phyloP scores from a whole-genome alignment of 1,140 invertebrate genomes.

The Dreissena rostriformis region DNA sequence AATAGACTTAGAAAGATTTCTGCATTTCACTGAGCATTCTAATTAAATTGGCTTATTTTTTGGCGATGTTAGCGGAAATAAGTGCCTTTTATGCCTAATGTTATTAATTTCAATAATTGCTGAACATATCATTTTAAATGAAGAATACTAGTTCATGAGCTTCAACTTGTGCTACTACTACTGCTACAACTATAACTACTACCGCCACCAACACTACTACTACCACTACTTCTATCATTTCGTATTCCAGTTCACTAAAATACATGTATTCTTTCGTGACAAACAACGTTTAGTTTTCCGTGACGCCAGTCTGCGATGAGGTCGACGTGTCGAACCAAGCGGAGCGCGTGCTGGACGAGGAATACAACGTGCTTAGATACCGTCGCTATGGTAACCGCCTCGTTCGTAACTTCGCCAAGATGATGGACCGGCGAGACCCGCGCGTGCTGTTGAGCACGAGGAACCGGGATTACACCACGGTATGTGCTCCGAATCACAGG shows the following conservation, averaged over 20 bases:
- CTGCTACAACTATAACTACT: no score
- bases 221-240: no score
- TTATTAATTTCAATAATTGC: background rate
- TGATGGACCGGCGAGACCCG: constrained; percentile 18
- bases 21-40: no score
- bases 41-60: background rate
- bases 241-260: no score
- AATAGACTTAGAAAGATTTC: no score
- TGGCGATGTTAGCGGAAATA: background rate
- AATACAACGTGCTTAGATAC: constrained; percentile 25
- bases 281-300: constrained; percentile 7
- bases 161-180: no score
- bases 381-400: constrained; percentile 47
- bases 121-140: no score
- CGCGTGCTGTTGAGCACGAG: constrained; percentile 2
- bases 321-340: constrained; percentile 21
- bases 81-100: background rate
- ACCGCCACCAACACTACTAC: no score
- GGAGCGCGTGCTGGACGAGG: constrained; percentile 28
- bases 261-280: no score
- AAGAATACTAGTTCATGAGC: no score
- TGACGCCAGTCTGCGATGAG: constrained; percentile 16
- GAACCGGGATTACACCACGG: no score
- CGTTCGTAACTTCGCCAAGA: constrained; percentile 28
- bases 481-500: no score